Evolutionary conservation across 2,113 vertebrate species (phyloP).

Genomic region (Chionomys nivalis): DNA sequence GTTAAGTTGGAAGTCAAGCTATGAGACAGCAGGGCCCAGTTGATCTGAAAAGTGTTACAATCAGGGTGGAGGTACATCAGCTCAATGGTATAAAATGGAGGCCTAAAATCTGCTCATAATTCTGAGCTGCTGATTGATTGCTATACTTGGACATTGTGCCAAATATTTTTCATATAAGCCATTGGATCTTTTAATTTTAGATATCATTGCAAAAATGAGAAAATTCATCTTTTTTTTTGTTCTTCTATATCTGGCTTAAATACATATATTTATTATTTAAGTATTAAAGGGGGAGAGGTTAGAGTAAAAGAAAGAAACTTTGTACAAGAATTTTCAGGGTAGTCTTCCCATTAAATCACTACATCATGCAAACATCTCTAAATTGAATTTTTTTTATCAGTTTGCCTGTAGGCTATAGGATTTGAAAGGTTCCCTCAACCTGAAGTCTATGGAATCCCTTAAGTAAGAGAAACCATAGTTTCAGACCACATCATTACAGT

Average conservation of each 20-base stretch:
- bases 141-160: not conserved
- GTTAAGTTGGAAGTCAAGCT: not conserved
- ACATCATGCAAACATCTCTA: slow-evolving; percentile 19
- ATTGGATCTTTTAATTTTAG: slow-evolving; percentile 47
- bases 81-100: not conserved
- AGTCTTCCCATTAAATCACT: not conserved
- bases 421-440: not conserved
- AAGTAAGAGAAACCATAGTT: not conserved
- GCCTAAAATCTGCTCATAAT: not conserved
- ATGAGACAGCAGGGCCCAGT: not conserved
- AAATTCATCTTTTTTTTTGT: slow-evolving; percentile 50
- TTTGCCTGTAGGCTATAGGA: not conserved
- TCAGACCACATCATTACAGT: not conserved
- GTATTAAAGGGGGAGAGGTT: not conserved
- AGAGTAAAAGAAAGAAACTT: not conserved
- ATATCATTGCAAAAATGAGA: slow-evolving; percentile 12
- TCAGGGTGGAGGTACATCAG: not conserved
- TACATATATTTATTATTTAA: slow-evolving; percentile 44
- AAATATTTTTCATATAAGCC: not conserved
- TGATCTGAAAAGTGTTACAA: slow-evolving; percentile 28
- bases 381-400: not conserved
- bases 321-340: not conserved
- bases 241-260: slow-evolving; percentile 40
- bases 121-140: not conserved
- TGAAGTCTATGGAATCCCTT: not conserved